Conservation (phyloP, 1,140 invertebrate species). For the Drosophila kurseongensis region DNA sequence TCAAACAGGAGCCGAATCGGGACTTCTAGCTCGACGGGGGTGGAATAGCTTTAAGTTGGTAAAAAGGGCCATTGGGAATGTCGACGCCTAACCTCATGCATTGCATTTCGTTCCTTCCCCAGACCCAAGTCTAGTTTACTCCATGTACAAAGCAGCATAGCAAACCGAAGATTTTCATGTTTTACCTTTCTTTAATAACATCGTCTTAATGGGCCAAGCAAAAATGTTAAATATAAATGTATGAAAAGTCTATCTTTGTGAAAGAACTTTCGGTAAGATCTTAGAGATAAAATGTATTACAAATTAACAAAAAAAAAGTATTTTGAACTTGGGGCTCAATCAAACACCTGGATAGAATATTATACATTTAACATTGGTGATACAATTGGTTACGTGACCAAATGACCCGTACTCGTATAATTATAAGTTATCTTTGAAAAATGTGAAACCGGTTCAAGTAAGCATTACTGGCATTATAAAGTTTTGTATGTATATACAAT, state of each 20-base stretch:
- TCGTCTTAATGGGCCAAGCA: too few relatives aligned
- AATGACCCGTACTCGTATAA: too few relatives aligned
- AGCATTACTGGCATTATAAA: too few relatives aligned
- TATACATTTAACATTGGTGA: too few relatives aligned
- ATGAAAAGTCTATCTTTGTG: too few relatives aligned
- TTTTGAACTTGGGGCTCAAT: not conserved
- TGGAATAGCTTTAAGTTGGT: slow-evolving; percentile 1
- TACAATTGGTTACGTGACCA: too few relatives aligned
- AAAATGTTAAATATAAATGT: not conserved
- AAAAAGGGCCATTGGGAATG: not conserved
- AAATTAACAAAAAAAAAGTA: not conserved
- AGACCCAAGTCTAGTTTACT: slow-evolving; percentile 10
- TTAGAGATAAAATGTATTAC: not conserved
- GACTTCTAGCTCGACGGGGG: not conserved
- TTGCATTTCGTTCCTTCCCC: slow-evolving; percentile 9
- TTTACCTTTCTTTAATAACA: slow-evolving; percentile 2
- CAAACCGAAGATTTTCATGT: slow-evolving; percentile 23
- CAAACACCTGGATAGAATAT: too few relatives aligned
- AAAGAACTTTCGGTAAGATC: not conserved
- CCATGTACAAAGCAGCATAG: slow-evolving; percentile 27
- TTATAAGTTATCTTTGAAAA: too few relatives aligned
- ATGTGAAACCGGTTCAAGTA: too few relatives aligned
- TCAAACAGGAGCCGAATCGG: slow-evolving; percentile 9
- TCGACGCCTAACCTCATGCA: not conserved
- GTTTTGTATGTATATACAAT: too few relatives aligned